Evolutionary conservation across 2,797 vertebrate genomes (phyloP), one percentile per base, ranked within the genome.

Genomic region (Alosa sapidissima): DNA sequence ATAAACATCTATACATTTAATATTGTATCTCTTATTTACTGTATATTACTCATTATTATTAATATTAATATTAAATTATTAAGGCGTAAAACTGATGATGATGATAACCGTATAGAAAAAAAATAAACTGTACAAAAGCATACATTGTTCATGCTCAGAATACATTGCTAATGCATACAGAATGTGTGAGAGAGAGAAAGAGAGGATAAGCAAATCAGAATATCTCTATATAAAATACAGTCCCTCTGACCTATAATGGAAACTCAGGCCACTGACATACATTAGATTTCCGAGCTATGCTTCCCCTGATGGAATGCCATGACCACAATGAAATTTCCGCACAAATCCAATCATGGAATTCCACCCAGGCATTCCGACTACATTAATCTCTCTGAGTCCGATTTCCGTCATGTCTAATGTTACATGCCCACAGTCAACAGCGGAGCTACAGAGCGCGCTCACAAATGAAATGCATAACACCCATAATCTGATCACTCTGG

Each of bases 331-430:
- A 72, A 75, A 28, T 54, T 55, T 52, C 49, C 16, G 36, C 49
- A 72, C 10, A 75, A 72, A 84, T 60, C 33, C 21, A 36, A 36
- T 82, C 51, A 82, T 52, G 83, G 28, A 54, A 72, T 78, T 78
- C 36, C 28, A 2, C 36, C 28, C 47, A 0, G 48, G 58, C 58
- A 24, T n/a, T 60, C 24, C 45, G 14, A 3, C 21, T 33, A 47
- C 14, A 54, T 36, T 45, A 55, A 78, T 52, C 49, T 84, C 19
- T 6, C 14, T n/a, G 51, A 21, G n/a, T 9, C 51, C 51, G 78
- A 21, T 41, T 54, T 49, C 41, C 33, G 75, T 75, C 16, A 78
- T 84, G 48, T 75, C 19, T 24, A 84, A 84, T 84, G 75, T 55
- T 8, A 33, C 24, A 65, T 75, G 19, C 16, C 33, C 33, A 36